Evolutionary conservation across 2,113 vertebrate genomes (phyloP).

Genomic region (Sebastes schlegelii): DNA sequence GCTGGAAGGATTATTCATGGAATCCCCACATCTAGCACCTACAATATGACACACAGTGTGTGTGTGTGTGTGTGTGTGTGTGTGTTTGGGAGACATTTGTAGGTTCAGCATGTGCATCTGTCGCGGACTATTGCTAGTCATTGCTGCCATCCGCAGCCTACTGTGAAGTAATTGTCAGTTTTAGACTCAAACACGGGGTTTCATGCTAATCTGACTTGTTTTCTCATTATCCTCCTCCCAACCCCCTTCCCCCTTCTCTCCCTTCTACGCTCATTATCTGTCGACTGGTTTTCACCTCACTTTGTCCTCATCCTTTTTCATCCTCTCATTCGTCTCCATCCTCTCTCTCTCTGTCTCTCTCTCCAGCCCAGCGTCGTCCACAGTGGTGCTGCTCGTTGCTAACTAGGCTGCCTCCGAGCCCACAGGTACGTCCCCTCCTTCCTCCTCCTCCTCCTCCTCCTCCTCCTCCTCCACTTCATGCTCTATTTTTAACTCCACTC

Average conservation of each 20-base stretch:
- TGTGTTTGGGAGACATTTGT: conserved; percentile 4
- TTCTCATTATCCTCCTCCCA: conserved; percentile 35
- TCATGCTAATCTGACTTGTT: conserved; percentile 66
- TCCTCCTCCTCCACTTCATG: conserved; percentile 48
- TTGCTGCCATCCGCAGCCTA: conserved; percentile 32
- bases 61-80: not conserved
- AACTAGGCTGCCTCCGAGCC: conserved; percentile 77
- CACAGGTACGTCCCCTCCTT: conserved; percentile 73
- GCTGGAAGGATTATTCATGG: conserved; percentile 15
- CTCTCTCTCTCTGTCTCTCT: conserved; percentile 21
- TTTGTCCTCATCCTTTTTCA: conserved; percentile 17
- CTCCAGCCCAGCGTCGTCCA: conserved; percentile 50
- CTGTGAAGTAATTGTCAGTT: conserved; percentile 64
- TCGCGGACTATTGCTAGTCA: conserved; percentile 29
- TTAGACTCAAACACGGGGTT: conserved; percentile 41
- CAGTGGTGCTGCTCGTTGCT: conserved; percentile 55
- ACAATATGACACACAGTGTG: not conserved
- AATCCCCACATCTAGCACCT: not conserved
- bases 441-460: not conserved
- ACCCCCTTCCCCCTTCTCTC: conserved; percentile 16
- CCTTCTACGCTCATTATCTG: conserved; percentile 36
- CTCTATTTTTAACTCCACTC: conserved; percentile 80
- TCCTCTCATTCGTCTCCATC: not conserved
- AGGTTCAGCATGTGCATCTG: conserved; percentile 24
- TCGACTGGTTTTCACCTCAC: conserved; percentile 19